Base-by-base conservation (phyloP, 2,888 invertebrate genomes). In the Agonopterix alstromeriana region DNA sequence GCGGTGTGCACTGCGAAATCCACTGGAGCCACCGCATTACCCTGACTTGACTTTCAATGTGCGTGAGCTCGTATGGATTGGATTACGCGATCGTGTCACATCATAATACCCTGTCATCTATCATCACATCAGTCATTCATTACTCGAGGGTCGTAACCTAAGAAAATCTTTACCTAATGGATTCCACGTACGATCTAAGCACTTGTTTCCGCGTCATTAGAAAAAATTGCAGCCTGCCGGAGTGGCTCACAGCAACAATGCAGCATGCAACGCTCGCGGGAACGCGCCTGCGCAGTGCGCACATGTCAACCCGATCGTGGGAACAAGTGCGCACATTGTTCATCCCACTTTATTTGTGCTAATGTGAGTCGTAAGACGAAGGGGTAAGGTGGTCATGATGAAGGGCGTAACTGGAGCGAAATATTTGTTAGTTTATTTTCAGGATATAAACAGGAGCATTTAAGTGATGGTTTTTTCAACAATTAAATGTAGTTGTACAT, bases 231-330 rank as follows among this genome's bases (percentile, higher is more conserved):
- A 10, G 14, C 40, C 11, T 35, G 36, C 36, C 42, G 38, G n/a
- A 17, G 46, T 12, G 48, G 35, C 17, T 46, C 35, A 17, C 11
- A 17, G 27, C 27, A 57, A 64, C 64, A 65, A 62, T 65, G 61
- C 60, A 57, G 27, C 27, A 27, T 48, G 51, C 50, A 49, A 50
- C 57, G 27, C 49, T 50, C 8, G 44, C 48, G 36, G 43, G 9
- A 41, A 36, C 46, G 59, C 52, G 53, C 52, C 41, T 36, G 9
- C 10, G 38, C 9, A 38, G 38, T 36, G 60, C 55, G 63, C 66
- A 73, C 64, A 68, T 73, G 73, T 65, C 68, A 59, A 48, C 58
- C 57, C 56, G 53, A 58, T 50, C 73, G 73, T 73, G 73, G 73
- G 73, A 73, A 69, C 48, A 43, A 27, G 48, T 45, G 43, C 55